Percentiles rank a stretch among this genome's conserved stretches.
These are phyloP conservation scores for Mystacornis crossleyi DNA, from an alignment of 2,113 vertebrate genomes.

Conservation along the genomic window DNA sequence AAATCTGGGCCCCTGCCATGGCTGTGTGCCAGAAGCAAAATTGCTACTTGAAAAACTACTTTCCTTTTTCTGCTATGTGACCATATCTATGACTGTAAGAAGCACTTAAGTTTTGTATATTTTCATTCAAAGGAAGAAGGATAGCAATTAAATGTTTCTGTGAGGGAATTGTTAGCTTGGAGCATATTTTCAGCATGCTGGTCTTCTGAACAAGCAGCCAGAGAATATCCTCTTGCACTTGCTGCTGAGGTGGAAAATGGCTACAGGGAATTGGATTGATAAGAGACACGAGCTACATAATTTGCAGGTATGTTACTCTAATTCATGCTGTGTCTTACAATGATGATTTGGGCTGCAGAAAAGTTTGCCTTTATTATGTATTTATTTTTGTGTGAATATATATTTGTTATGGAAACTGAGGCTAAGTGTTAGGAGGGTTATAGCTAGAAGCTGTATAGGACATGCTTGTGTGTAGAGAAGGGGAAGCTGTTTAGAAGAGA, in stretches of 20 bases:
- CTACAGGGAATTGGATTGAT: neutral
- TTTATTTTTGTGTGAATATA: neutral
- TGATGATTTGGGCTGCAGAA: neutral
- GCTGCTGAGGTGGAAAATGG: neutral
- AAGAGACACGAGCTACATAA: fast-evolving
- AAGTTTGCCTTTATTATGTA: neutral
- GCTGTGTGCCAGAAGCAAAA: neutral
- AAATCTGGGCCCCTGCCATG: neutral
- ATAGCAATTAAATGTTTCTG: neutral
- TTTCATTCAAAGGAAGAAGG: neutral
- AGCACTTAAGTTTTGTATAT: neutral
- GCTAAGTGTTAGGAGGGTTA: neutral
- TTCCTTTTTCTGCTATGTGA: neutral
- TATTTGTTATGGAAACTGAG: neutral
- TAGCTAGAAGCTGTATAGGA: neutral
- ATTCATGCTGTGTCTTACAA: neutral
- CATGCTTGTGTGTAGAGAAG: neutral
- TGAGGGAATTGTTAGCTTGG: neutral
- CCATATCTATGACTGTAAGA: neutral
- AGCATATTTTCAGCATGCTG: neutral
- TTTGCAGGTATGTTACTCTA: neutral
- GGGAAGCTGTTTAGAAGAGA: neutral
- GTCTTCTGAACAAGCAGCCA: neutral
- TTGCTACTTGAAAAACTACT: neutral
- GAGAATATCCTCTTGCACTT: neutral